Evolutionary conservation across 2,888 invertebrate species (phyloP), one percentile per base, ranked within the genome.

Genomic region (Cotesia congregata): DNA sequence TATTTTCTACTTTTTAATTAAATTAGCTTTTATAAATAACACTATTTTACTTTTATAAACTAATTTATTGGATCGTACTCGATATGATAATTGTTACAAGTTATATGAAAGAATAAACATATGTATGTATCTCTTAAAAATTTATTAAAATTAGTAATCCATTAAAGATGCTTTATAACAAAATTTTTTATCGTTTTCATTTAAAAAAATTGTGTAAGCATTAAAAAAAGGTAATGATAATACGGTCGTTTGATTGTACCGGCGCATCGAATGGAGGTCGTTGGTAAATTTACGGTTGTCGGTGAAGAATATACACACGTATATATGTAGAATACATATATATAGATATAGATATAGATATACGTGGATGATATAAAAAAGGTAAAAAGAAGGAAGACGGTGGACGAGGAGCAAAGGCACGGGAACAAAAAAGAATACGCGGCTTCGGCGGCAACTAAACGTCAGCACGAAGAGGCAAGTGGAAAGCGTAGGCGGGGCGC

Each of bases 401-500:
- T 65, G 73, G n/a, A 68, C 39, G 62, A 9, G 12, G 71, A 72
- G 30, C 4, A 30, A 30, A 30, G 30, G 30, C 30, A 30, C 30
- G 30, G 67, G 67, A 61, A 72, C n/a, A 20, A 65, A 50, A 20
- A 69, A 59, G 73, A 67, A 65, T 62, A 68, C 41, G 17, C 7
- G 50, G 17, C 9, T 64, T 17, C 62, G 64, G 41, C 64, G 62
- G 64, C 59, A 61, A 38, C 50, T 50, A 62, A 62, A 62, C 20
- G 67, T 6, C 41, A 61, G 30, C 40, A 30, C 40, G 39, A 39
- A 74, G 41, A 74, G 67, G 65, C 82, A 81, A 83, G 83, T 83
- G 82, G 83, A 84, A 84, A 85, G 86, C 86, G 87, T 87, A 85
- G 87, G 87, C 86, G 87, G 86, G 83, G 85, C 85, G 81, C 86